These are phyloP conservation scores for Carollia perspicillata DNA, from an alignment of 2,113 vertebrate species.

Conservation along the genomic window DNA sequence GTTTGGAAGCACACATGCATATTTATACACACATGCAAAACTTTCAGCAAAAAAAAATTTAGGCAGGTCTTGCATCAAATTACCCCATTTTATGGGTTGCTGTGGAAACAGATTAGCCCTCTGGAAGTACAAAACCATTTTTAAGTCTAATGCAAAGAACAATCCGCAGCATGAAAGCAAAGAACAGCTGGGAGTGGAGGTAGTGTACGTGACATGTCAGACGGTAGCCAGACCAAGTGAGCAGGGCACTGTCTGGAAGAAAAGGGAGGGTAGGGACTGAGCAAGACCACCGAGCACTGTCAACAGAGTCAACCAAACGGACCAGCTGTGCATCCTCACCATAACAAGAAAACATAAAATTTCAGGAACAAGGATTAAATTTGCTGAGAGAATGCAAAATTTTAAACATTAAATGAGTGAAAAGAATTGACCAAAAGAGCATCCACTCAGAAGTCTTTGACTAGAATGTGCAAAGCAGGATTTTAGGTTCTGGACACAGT, in stretches of 20 bases:
- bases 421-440: constrained; percentile 65
- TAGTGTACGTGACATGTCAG: constrained; percentile 82
- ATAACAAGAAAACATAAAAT: constrained; percentile 75
- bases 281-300: constrained; percentile 70
- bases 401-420: constrained; percentile 63
- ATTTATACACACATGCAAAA: constrained; percentile 66
- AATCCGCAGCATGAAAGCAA: constrained; percentile 80
- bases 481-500: neutral
- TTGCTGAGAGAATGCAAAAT: constrained; percentile 62
- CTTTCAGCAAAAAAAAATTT: constrained; percentile 64
- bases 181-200: constrained; percentile 83
- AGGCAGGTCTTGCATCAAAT: constrained; percentile 75
- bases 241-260: constrained; percentile 75
- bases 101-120: constrained; percentile 81
- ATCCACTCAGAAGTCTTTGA: neutral
- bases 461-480: constrained; percentile 40
- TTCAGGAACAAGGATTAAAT: constrained; percentile 70
- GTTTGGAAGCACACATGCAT: constrained; percentile 43
- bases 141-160: constrained; percentile 80
- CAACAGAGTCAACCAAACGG: constrained; percentile 73
- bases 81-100: constrained; percentile 81
- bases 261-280: neutral
- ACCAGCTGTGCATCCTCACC: constrained; percentile 80
- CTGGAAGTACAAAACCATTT: constrained; percentile 73
- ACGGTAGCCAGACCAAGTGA: constrained; percentile 84